Evolutionary conservation across 2,888 invertebrate species (phyloP).

Genomic region (Drosophila flavopinicola): DNA sequence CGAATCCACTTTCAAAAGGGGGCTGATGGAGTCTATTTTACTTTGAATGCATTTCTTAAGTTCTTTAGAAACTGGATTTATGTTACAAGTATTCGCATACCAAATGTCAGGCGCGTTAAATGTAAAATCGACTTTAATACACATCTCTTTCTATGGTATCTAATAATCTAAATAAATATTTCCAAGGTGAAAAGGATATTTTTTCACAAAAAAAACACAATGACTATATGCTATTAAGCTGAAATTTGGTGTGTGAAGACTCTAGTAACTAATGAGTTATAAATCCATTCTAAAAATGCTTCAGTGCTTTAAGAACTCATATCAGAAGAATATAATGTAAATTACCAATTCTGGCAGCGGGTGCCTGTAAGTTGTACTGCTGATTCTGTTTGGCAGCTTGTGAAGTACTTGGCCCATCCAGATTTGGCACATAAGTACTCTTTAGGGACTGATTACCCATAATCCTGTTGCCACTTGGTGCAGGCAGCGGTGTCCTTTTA

Average conservation of each 20-base stretch:
- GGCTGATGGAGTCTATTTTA: constrained; percentile 1
- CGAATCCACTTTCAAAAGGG: too few species aligned
- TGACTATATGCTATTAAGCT: too few species aligned
- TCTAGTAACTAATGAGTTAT: too few species aligned
- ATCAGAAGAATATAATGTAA: background rate
- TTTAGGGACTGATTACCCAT: background rate
- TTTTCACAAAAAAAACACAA: too few species aligned
- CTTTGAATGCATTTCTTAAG: background rate
- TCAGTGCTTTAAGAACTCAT: constrained; percentile 6
- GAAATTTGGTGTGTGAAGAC: too few species aligned
- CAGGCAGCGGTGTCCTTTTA: background rate
- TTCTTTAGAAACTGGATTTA: too few species aligned
- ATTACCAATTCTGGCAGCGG: constrained; percentile 21
- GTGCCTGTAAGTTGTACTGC: background rate
- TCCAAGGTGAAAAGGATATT: too few species aligned
- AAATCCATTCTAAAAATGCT: background rate
- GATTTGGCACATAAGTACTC: background rate
- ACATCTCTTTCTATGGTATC: too few species aligned
- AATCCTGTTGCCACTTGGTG: background rate
- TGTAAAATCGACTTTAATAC: too few species aligned
- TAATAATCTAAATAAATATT: too few species aligned
- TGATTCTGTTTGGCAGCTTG: background rate
- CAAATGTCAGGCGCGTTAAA: too few species aligned
- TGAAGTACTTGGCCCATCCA: constrained; percentile 1
- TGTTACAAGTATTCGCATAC: too few species aligned